Base-by-base conservation (phyloP, 2,888 invertebrate species). In the Pheosia tremula region DNA sequence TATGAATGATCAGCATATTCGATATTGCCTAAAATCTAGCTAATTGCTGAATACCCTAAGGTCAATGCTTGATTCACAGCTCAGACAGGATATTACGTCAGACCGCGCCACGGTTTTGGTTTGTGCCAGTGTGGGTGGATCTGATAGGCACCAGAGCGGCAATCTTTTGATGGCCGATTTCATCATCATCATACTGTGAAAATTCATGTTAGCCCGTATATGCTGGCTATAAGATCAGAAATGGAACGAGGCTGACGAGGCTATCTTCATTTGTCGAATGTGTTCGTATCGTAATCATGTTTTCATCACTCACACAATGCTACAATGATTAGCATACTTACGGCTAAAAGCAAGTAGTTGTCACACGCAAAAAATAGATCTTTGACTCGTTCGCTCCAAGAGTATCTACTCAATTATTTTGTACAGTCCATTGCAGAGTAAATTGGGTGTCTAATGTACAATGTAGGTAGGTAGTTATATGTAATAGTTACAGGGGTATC, bases 71-170 rank as follows among this genome's bases (percentile, higher is more conserved):
- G 63, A 70, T 64, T 69, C 67, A 64, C 69, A 67, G 72, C 67
- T 64, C 69, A 67, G 71, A 66, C 72, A 76, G 79, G 76, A 81
- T 77, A 75, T 83, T 75, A 81, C 81, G 76, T 83, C 76, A 84
- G 72, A 43, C 56, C 66, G 64, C 68, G 66, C 57, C 66, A 67
- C 60, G 66, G 58, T 72, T 67, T 69, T 63, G 56, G 66, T 61
- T 66, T 60, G 65, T 68, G 61, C 63, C 66, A 66, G 60, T 60
- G 74, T 69, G 60, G 77, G 68, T 57, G 67, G 61, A 72, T 63
- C 24, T 47, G 59, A 58, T 61, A 24, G 54, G 10, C 56, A 36
- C 56, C 24, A 58, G 56, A 56, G 56, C 56, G 41, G 45, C 43
- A 58, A 58, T 53, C 43, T 49, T 47, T 59, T n/a, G 43, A 60